Evolutionary conservation across 2,888 invertebrate species (phyloP).

Genomic region (Anticlea derivata): DNA sequence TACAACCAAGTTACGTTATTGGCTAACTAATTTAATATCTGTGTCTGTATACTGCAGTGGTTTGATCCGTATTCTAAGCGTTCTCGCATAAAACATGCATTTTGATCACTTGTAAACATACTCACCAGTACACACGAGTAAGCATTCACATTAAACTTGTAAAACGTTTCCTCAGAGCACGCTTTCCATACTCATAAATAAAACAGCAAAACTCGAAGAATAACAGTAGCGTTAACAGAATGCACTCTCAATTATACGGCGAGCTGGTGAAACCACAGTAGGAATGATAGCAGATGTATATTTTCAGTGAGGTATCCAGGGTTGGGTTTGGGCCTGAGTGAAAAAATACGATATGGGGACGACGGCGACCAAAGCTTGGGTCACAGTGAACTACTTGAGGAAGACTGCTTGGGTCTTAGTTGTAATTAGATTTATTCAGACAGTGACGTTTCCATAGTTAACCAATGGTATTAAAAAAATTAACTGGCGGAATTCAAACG

Average conservation of each 20-base stretch:
- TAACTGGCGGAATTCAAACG: too few species aligned
- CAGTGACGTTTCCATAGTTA: too few species aligned
- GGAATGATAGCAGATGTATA: constrained; percentile 35
- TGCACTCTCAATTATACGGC: constrained; percentile 56
- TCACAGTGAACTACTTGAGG: too few species aligned
- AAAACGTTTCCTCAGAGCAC: constrained; percentile 23
- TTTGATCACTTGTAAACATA: constrained; percentile 13
- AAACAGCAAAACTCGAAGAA: constrained; percentile 36
- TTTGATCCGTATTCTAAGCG: too few species aligned
- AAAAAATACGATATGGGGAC: not conserved
- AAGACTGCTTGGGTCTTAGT: too few species aligned
- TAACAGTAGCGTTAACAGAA: constrained; percentile 50
- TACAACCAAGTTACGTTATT: too few species aligned
- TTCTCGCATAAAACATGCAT: too few species aligned
- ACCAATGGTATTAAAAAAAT: too few species aligned
- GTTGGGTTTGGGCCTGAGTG: not conserved
- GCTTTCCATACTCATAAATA: constrained; percentile 35
- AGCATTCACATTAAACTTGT: constrained; percentile 22
- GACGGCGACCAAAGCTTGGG: too few species aligned
- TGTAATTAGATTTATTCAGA: too few species aligned
- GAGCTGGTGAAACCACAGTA: constrained; percentile 37
- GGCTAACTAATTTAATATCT: too few species aligned
- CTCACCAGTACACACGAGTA: constrained; percentile 5
- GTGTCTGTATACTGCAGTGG: too few species aligned
- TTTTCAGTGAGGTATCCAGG: constrained; percentile 10